These are phyloP conservation scores for Eudyptes chrysolophus DNA, from an alignment of 2,113 vertebrate species.

Conservation along the genomic window DNA sequence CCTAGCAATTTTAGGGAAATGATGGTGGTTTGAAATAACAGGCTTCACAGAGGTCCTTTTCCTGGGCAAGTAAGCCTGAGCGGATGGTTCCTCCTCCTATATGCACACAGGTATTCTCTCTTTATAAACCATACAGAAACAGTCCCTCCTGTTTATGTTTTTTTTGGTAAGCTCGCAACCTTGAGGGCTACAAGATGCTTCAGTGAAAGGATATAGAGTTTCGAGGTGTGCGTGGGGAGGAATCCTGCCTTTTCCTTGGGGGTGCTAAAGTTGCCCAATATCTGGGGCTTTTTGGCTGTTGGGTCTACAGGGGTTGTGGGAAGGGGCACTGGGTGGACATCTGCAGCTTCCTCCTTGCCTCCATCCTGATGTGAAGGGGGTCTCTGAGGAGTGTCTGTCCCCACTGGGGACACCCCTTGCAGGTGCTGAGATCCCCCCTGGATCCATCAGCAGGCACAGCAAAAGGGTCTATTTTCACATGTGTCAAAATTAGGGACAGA, in stretches of 20 bases:
- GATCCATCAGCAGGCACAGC: neutral
- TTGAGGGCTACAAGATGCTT: neutral
- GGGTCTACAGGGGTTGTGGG: neutral
- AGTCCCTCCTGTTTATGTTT: neutral
- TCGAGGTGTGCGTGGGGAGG: fast-evolving
- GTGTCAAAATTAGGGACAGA: neutral
- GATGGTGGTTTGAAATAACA: neutral
- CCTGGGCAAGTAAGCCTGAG: neutral
- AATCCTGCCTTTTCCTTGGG: neutral
- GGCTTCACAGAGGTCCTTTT: neutral
- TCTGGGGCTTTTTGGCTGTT: neutral
- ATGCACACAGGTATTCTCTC: neutral
- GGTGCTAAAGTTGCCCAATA: neutral
- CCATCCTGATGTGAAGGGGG: fast-evolving
- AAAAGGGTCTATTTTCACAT: neutral
- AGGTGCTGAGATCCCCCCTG: neutral
- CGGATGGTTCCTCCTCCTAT: neutral
- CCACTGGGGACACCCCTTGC: neutral
- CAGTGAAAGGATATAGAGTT: neutral
- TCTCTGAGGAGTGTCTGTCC: neutral
- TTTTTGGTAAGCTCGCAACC: neutral
- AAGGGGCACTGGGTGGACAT: neutral
- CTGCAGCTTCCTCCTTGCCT: neutral
- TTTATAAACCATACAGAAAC: neutral
- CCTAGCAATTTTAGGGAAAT: neutral